Conservation (phyloP, 2,797 vertebrate species). For the Hippopotamyrus pictus region DNA sequence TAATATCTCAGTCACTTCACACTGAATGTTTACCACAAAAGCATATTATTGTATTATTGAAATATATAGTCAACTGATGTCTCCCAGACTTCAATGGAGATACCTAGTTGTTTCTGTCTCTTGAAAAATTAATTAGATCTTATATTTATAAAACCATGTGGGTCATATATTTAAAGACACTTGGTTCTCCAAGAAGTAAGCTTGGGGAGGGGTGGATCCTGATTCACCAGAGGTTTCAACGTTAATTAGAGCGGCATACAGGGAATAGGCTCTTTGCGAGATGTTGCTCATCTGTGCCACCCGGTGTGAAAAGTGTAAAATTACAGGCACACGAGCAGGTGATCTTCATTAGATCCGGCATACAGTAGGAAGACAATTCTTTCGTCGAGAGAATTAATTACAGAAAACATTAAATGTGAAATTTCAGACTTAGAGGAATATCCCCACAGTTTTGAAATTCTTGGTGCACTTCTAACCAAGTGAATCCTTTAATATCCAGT, state of each 20-base stretch:
- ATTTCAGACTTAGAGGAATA: background rate
- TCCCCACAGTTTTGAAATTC: background rate
- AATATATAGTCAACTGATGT: background rate
- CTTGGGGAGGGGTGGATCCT: background rate
- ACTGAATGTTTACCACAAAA: background rate
- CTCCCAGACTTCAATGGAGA: background rate
- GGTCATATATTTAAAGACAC: constrained; percentile 9
- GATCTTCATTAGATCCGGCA: background rate
- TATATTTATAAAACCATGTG: background rate
- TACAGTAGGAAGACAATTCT: background rate
- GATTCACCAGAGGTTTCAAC: constrained; percentile 1
- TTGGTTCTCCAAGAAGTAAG: background rate
- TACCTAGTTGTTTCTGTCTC: background rate
- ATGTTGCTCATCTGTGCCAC: background rate
- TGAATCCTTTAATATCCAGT: background rate
- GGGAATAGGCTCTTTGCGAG: background rate
- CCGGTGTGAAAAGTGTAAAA: background rate
- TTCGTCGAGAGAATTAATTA: background rate
- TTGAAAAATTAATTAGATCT: background rate
- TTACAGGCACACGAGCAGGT: background rate
- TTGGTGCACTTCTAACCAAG: background rate
- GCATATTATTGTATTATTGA: background rate
- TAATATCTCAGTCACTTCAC: background rate
- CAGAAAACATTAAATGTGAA: background rate
- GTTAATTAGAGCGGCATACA: background rate